phyloP scores from a whole-genome alignment of 2,113 vertebrate species.

The Leiothrix lutea region DNA sequence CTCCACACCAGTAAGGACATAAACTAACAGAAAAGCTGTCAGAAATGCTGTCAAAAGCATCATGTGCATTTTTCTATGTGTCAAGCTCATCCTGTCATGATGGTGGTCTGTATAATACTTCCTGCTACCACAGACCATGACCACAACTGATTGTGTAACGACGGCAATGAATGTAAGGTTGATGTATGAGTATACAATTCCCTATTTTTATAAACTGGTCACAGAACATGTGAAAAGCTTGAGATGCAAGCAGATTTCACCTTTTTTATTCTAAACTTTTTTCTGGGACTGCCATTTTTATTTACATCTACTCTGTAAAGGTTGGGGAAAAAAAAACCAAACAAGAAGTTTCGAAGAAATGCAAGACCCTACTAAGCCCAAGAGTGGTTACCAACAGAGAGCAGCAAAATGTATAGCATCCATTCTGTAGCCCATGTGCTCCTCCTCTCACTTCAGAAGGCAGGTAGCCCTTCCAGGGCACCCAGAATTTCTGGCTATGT shows the following conservation, averaged over 20 bases:
- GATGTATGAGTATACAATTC: background rate
- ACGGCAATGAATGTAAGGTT: background rate
- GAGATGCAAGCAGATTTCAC: background rate
- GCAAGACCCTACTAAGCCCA: background rate
- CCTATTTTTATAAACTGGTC: background rate
- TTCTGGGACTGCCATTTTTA: background rate
- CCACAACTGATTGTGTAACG: accelerated
- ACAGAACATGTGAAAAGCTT: background rate
- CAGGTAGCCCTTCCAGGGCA: background rate
- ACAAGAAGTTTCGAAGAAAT: background rate
- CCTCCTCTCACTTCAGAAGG: background rate
- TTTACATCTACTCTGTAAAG: background rate
- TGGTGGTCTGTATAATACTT: background rate
- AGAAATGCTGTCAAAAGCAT: background rate
- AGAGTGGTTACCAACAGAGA: background rate
- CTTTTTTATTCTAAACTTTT: background rate
- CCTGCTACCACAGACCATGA: background rate
- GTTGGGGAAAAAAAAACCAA: background rate
- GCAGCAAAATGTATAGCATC: background rate
- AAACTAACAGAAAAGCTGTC: background rate
- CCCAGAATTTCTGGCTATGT: background rate
- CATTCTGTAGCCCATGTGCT: background rate
- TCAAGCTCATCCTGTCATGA: background rate
- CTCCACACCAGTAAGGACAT: background rate
- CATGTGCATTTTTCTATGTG: background rate